Base-by-base conservation (phyloP, 2,888 invertebrate genomes). In the Mesopsocus fuscifrons region DNA sequence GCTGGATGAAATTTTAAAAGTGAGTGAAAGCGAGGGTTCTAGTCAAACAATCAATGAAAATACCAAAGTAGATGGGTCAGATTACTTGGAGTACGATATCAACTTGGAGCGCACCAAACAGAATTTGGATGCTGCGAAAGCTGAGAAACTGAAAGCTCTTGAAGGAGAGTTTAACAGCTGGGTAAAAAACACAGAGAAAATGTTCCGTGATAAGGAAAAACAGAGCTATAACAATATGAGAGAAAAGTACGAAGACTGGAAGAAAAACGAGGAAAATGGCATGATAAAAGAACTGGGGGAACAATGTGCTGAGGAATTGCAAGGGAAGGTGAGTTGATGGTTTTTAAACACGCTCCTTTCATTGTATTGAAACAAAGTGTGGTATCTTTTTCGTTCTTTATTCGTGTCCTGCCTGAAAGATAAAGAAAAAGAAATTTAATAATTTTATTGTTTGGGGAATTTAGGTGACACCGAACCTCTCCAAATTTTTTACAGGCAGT, bases 91-190 rank as follows among this genome's bases (percentile, higher is more conserved):
- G 9, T 21, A 42, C 43, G 22, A 34, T 8, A 32, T 13, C 32
- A 48, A 44, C 43, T 16, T 23, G 8, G 46, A 46, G 15, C 56
- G 55, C 44, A 55, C 71, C 50, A 60, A 59, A 43, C 63, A 66
- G 43, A 63, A 66, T 49, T 55, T 61, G n/a, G 65, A 67, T 26
- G 60, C 62, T 41, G 61, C 66, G 51, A 59, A 58, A 34, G 52
- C 53, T n/a, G 66, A 69, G 48, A 58, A 66, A 52, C 64, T 65
- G 35, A 62, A 64, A 55, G 66, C 66, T 55, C 54, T 51, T 50
- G 42, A 35, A 38, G 33, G 16, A 42, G 17, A 32, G 17, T 45
- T 40, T 41, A 38, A 38, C 11, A 5, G 4, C 20, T 38, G 38
- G 38, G 17, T 38, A 3, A 44, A 44, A 46, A 49, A 34, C 46